These are phyloP conservation scores for Sylvietta virens DNA, from an alignment of 2,113 vertebrate species.

Conservation along the genomic window DNA sequence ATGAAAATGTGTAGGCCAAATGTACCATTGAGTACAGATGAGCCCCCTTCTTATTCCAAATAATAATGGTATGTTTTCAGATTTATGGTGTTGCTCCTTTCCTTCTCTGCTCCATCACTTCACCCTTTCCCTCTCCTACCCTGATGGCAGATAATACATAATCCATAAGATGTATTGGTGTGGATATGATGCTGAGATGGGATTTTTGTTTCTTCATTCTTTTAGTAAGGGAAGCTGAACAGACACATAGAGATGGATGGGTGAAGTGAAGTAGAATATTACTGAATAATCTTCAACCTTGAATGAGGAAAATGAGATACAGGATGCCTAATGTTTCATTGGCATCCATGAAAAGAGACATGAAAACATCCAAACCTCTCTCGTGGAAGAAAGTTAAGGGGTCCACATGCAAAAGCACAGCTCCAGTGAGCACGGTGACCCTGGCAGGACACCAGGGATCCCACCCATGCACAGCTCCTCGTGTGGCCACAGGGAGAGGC, in stretches of 20 bases:
- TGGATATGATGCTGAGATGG: background rate
- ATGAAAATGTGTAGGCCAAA: background rate
- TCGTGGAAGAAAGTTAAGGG: background rate
- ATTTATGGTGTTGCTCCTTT: background rate
- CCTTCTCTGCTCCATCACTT: background rate
- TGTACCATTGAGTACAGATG: background rate
- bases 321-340: slow-evolving; percentile 10
- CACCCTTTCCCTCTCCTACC: background rate
- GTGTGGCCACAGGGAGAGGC: background rate
- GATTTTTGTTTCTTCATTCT: slow-evolving; percentile 24
- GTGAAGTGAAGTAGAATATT: slow-evolving; percentile 49
- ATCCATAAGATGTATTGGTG: background rate
- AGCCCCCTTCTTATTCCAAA: background rate
- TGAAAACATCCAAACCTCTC: background rate
- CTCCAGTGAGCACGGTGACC: background rate
- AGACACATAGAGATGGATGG: background rate
- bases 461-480: background rate
- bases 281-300: slow-evolving; percentile 42
- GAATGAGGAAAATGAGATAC: slow-evolving; percentile 20
- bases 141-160: background rate
- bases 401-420: background rate
- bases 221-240: background rate
- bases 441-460: background rate
- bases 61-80: background rate
- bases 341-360: background rate